Conservation (phyloP, 2,797 vertebrate genomes). For the Chrysocyon brachyurus region DNA sequence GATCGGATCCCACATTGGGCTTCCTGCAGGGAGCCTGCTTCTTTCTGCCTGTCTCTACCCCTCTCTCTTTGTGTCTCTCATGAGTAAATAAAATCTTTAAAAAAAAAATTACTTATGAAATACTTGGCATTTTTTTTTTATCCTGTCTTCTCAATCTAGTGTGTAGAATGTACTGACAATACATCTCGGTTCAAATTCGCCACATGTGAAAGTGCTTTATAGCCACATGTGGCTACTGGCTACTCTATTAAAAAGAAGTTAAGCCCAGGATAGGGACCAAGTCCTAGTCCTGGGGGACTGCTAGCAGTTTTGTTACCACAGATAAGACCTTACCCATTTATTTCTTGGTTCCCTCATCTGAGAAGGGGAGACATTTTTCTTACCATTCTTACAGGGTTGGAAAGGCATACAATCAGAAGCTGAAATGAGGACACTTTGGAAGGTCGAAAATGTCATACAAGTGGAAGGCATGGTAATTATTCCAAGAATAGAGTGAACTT, state of each 20-base stretch:
- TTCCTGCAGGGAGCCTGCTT: too few species aligned
- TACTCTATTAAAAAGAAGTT: slow-evolving; percentile 5
- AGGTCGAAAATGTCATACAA: slow-evolving; percentile 25
- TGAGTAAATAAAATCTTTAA: too few species aligned
- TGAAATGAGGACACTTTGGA: slow-evolving; percentile 14
- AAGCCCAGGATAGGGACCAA: background rate
- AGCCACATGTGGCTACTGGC: background rate
- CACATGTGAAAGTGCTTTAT: slow-evolving; percentile 8
- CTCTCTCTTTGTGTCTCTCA: too few species aligned
- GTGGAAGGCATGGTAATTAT: slow-evolving; percentile 47
- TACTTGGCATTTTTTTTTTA: slow-evolving; percentile 24
- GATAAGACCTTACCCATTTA: slow-evolving; percentile 6
- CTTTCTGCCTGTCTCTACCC: too few species aligned
- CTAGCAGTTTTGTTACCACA: background rate
- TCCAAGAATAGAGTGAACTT: slow-evolving; percentile 55
- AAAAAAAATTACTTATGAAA: background rate
- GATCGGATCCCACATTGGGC: too few species aligned
- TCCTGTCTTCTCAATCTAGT: background rate
- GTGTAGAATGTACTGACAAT: background rate
- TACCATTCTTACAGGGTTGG: background rate
- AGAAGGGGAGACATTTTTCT: slow-evolving; percentile 38
- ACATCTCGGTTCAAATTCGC: background rate
- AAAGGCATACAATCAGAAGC: slow-evolving; percentile 47
- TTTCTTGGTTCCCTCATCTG: slow-evolving; percentile 30
- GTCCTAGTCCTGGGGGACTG: background rate